Conservation (phyloP, 2,113 vertebrate species). For the Theristicus caerulescens region DNA sequence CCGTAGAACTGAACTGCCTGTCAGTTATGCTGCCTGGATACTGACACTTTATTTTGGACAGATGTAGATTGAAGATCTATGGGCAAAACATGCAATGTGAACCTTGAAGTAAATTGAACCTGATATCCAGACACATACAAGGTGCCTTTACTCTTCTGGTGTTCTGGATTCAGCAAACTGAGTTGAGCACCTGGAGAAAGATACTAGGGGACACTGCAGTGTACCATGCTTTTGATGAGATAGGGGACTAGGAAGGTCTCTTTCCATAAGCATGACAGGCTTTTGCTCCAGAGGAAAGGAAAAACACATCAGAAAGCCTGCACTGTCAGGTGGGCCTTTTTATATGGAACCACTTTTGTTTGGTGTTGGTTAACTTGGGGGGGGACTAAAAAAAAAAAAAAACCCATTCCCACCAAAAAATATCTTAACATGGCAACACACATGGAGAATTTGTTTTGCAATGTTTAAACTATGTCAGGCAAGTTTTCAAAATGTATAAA, state of each 20-base stretch:
- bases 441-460: background rate
- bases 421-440: background rate
- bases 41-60: background rate
- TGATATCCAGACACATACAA: background rate
- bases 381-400: background rate
- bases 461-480: background rate
- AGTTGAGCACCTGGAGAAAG: background rate
- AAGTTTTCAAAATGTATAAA: background rate
- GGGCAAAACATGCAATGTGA: background rate
- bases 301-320: background rate
- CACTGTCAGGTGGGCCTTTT: background rate
- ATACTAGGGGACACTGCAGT: background rate
- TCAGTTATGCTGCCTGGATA: background rate
- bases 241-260: background rate
- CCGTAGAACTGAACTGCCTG: background rate
- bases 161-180: background rate
- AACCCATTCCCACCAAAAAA: accelerated
- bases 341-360: background rate
- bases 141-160: background rate
- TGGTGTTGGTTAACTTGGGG: background rate
- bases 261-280: background rate
- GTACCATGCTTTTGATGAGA: background rate
- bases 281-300: background rate
- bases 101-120: background rate
- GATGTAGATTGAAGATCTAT: background rate